Evolutionary conservation across 2,888 invertebrate species (phyloP).

Genomic region (Heliconius erato): DNA sequence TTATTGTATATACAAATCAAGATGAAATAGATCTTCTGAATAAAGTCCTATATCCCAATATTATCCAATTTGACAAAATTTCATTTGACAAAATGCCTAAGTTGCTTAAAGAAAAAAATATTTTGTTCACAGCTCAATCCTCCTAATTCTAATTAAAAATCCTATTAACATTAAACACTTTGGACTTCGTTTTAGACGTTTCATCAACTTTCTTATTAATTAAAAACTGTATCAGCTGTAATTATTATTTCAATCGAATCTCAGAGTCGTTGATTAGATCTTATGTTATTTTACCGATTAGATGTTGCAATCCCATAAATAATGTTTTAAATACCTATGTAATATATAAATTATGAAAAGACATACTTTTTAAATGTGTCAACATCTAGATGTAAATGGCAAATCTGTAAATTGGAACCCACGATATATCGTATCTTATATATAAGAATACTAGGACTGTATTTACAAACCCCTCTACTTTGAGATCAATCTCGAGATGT

Average conservation of each 20-base stretch:
- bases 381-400: too few species aligned
- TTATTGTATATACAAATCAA: too few species aligned
- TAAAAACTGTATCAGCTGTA: neutral
- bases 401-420: too few species aligned
- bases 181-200: neutral
- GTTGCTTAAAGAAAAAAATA: neutral
- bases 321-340: neutral
- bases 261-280: neutral
- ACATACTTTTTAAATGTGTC: too few species aligned
- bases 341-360: too few species aligned
- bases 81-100: neutral
- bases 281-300: neutral
- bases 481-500: too few species aligned
- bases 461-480: too few species aligned
- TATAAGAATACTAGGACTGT: too few species aligned
- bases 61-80: too few species aligned
- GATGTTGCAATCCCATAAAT: neutral
- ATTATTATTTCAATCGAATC: conserved; percentile 8
- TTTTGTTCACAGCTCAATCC: neutral
- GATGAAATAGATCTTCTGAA: too few species aligned
- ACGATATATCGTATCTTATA: too few species aligned
- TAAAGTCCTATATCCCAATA: neutral
- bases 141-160: neutral
- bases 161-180: neutral
- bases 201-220: neutral